These are phyloP conservation scores for Paraplagusia blochii DNA, from an alignment of 2,113 vertebrate species.

Conservation along the genomic window DNA sequence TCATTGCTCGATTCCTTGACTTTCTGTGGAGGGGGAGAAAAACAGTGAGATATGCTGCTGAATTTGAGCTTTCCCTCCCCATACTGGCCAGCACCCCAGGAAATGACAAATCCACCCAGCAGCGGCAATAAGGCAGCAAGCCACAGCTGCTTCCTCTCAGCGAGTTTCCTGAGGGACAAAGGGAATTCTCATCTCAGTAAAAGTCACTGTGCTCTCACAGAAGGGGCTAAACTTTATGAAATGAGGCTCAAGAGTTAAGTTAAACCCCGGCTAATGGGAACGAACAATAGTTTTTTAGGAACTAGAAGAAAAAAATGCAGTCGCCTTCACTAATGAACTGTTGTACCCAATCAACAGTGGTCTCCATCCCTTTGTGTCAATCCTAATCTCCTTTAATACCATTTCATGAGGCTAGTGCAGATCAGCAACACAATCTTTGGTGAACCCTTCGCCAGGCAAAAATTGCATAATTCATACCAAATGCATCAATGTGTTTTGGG, in stretches of 20 bases:
- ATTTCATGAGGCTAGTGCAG: conserved; percentile 31
- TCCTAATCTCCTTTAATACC: conserved; percentile 65
- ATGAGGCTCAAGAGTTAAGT: conserved; percentile 51
- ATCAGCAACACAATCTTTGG: conserved; percentile 51
- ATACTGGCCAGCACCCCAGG: conserved; percentile 63
- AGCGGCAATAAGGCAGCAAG: conserved; percentile 66
- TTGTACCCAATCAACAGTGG: conserved; percentile 44
- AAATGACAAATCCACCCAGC: conserved; percentile 76
- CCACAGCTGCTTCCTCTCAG: conserved; percentile 76
- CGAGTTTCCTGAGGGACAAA: conserved; percentile 71
- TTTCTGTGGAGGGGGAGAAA: conserved; percentile 63
- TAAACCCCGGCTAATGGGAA: conserved; percentile 43
- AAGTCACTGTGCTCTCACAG: conserved; percentile 48
- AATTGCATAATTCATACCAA: neutral
- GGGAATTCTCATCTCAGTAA: conserved; percentile 66
- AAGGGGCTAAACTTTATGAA: conserved; percentile 62
- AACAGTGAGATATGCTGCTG: conserved; percentile 40
- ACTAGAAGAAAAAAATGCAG: conserved; percentile 49
- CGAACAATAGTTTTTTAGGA: conserved; percentile 61
- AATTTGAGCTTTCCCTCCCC: conserved; percentile 43
- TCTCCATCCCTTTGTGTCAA: conserved; percentile 48
- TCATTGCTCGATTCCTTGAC: conserved; percentile 38
- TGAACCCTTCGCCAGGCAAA: conserved; percentile 25
- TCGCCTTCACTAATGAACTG: conserved; percentile 63
- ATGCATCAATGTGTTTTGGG: neutral